phyloP scores from a whole-genome alignment of 2,888 invertebrate species.

The Geotrupes spiniger region DNA sequence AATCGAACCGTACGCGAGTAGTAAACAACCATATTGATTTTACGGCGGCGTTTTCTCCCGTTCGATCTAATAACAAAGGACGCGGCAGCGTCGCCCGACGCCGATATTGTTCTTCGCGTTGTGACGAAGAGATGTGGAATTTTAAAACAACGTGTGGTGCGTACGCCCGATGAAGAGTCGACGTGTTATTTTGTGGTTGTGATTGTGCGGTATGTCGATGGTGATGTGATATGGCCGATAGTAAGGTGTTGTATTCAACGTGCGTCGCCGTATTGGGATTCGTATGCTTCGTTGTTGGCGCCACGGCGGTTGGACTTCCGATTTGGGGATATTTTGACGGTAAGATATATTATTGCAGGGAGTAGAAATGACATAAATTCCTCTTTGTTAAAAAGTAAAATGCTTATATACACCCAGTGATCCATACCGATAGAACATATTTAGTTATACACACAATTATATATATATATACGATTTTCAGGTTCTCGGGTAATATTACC shows the following conservation, averaged over 20 bases:
- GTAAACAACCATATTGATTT: constrained; percentile 38
- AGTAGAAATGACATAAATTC: no score
- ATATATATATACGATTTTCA: no score
- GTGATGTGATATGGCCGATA: constrained; percentile 58
- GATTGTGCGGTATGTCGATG: constrained; percentile 15
- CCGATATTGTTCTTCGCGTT: background rate
- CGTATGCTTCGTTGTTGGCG: constrained; percentile 77
- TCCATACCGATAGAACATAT: no score
- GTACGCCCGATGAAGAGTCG: background rate
- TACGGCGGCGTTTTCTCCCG: constrained; percentile 29
- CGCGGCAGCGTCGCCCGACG: background rate
- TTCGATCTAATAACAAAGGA: constrained; percentile 16
- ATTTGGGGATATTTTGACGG: constrained; percentile 83
- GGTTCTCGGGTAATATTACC: no score
- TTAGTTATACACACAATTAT: no score
- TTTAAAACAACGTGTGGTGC: background rate
- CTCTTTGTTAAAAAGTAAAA: no score
- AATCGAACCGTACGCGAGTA: constrained; percentile 26
- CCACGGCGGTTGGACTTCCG: constrained; percentile 79
- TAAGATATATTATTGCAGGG: no score
- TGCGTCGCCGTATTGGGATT: constrained; percentile 70
- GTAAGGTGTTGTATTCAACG: constrained; percentile 66
- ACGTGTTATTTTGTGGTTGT: constrained; percentile 9
- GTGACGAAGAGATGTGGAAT: background rate
- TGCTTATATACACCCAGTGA: no score